Base-by-base conservation (phyloP, 2,797 vertebrate genomes). In the Natrix natrix region DNA sequence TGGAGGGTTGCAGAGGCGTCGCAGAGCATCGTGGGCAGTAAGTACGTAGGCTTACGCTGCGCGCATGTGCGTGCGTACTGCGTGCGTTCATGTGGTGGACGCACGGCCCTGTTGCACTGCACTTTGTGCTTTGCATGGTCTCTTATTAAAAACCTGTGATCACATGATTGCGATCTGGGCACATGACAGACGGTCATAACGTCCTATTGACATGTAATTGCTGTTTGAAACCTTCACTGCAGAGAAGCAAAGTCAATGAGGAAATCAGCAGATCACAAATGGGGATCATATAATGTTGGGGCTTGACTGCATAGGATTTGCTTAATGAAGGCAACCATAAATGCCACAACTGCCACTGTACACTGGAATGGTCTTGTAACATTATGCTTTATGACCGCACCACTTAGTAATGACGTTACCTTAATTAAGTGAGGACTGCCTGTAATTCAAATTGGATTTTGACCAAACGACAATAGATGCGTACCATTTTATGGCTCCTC, bases 401-500 rank as follows among this genome's bases (percentile, higher is more conserved):
- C 37, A 48, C 37, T 78, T 43, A 78, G 69, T 17, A 22, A 78
- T 43, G 32, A 20, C 0, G 0, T 78, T 43, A 4, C 32, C 74
- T 78, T 78, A 78, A 78, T 78, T 78, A 74, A 32, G 12, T 14
- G n/a, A 37, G 66, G 14, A 37, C 14, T 37, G 32, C 14, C 32
- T 78, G 32, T 78, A 54, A 61, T 92, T 61, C 10, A 5, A 8
- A 2, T 0, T 91, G 88, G 89, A 93, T 74, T 93, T 20, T 17
- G 69, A 5, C 7, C 89, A 26, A 37, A 90, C 4, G 0, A 90
- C 2, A 1, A 83, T 66, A 91, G 56, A 94, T 91, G 96, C 98
- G 98, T 96, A 99, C 99, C 99, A 99, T 88, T 98, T 98, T 95
- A 99, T 98, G 90, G 97, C 93, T 55, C 98, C 98, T 94, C 96